Percentiles rank a stretch among this genome's conserved stretches.
Evolutionary conservation across 2,888 invertebrate species (phyloP).

Genomic region (Morpho deidamia): DNA sequence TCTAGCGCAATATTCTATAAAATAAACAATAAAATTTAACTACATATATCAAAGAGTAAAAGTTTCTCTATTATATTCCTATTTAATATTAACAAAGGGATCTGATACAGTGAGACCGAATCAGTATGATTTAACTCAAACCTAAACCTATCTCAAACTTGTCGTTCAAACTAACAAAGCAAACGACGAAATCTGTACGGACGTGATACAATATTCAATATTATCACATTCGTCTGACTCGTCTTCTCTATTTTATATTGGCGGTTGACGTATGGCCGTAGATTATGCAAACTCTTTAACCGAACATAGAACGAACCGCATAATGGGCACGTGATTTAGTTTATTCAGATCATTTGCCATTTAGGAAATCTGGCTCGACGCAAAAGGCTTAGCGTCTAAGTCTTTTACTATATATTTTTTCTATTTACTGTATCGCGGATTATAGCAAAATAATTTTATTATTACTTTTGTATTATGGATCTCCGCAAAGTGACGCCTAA

Average conservation of each 20-base stretch:
- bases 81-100: no score
- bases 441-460: no score
- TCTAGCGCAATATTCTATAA: no score
- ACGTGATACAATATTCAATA: not conserved
- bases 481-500: no score
- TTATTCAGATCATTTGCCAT: not conserved
- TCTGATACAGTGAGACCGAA: no score
- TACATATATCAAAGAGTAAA: not conserved
- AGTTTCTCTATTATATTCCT: not conserved
- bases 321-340: not conserved
- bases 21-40: no score
- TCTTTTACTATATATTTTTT: no score
- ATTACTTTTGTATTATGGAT: no score
- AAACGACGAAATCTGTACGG: no score
- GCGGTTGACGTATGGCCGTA: slow-evolving; percentile 2
- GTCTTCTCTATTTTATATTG: not conserved
- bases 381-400: no score
- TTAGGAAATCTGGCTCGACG: not conserved
- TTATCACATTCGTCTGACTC: not conserved
- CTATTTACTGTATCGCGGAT: no score
- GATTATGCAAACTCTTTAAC: slow-evolving; percentile 3
- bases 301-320: not conserved
- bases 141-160: not conserved
- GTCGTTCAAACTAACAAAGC: not conserved
- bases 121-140: no score